phyloP scores from a whole-genome alignment of 2,797 vertebrate species.

The Garrulus glandarius region DNA sequence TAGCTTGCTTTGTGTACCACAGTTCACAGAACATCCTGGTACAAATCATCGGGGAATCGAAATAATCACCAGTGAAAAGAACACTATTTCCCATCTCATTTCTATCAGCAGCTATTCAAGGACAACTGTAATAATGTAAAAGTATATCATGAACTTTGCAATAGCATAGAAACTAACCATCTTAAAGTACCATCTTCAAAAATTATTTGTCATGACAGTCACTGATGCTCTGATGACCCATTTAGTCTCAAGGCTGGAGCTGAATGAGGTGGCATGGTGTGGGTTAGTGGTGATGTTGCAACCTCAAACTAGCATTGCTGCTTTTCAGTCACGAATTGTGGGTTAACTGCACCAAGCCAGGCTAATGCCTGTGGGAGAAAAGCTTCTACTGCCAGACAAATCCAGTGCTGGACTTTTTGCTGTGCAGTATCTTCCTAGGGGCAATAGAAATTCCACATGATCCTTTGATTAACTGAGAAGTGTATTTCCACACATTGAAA shows the following conservation, averaged over 20 bases:
- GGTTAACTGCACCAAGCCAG: neutral
- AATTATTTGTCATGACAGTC: neutral
- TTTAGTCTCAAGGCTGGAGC: neutral
- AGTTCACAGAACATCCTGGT: neutral
- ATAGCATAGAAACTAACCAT: neutral
- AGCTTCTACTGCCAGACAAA: neutral
- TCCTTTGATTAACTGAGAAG: neutral
- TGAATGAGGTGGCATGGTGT: rapidly evolving
- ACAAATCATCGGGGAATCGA: neutral
- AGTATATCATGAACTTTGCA: neutral
- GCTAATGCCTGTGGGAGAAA: neutral
- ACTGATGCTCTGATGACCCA: neutral
- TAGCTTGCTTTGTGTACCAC: neutral
- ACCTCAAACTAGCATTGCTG: neutral
- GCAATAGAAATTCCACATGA: neutral
- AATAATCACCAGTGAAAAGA: neutral
- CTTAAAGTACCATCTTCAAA: neutral
- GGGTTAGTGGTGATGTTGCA: neutral
- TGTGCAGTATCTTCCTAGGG: neutral
- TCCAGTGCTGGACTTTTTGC: neutral
- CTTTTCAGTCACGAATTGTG: neutral
- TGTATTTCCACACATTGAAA: neutral
- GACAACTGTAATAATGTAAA: neutral
- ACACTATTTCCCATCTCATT: neutral
- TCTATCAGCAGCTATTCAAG: neutral